Base-by-base conservation (phyloP, 1,140 invertebrate genomes). In the Octopus sinensis region DNA sequence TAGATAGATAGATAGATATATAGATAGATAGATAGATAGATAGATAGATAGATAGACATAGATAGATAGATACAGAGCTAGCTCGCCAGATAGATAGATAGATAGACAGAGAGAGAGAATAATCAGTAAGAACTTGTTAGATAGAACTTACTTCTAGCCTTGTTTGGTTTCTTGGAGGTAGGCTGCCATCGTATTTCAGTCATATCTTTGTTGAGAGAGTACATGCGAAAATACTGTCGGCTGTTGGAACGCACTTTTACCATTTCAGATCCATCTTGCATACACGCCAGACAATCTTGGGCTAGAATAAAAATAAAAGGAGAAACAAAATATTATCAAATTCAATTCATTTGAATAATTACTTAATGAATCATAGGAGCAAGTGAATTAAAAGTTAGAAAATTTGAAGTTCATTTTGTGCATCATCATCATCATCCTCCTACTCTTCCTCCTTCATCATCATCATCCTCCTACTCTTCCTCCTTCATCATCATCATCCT, bases 161-260 rank as follows among this genome's bases (percentile, higher is more conserved):
- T 94, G 81, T 92, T 92, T 23, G 93, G 91, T 85, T 94, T 94
- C 86, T 94, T 94, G 75, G 92, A 92, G 1, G 93, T 93, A 17
- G 93, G 93, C 56, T 93, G 91, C 93, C 93, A 94, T 77, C 92
- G 88, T n/a, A 94, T 91, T 82, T 92, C 92, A 6, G 91, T 92
- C 78, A 93, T 87, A 84, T 94, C 93, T 77, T 92, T 90, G 81
- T 92, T 91, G 10, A 94, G 87, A 43, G 91, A 90, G 87, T 93
- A 94, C 84, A 92, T 92, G 10, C 93, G 90, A 78, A 93, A 92
- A 84, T 93, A 94, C 83, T 93, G 93, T 5, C 93, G 88, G 79
- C 92, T 91, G 88, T 93, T 94, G 53, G 93, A 91, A 53, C 93
- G 89, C 0, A 94, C 90, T 89, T 94, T 94, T 52, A 94, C 90